Base-by-base conservation (phyloP, 2,888 invertebrate species). In the Therioaphis trifolii region DNA sequence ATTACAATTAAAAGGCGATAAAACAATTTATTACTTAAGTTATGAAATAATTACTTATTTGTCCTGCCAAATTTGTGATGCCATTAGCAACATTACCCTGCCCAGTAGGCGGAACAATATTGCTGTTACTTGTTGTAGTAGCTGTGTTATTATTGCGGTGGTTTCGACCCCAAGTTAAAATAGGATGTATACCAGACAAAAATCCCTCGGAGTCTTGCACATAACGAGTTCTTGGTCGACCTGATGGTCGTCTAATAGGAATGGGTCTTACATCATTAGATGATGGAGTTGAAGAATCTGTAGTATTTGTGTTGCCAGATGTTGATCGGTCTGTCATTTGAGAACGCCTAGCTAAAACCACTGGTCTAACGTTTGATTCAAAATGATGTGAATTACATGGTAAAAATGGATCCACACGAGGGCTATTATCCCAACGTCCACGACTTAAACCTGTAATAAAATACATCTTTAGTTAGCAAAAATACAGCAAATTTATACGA, bases 331-430 rank as follows among this genome's bases (percentile, higher is more conserved):
- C 63, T 46, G 46, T 74, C 29, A 76, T 58, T 63, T 76, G 52
- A 11, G 74, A 12, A 9, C 79, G 84, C 5, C 61, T 77, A 82
- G 82, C 14, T 74, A 77, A 49, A 85, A 85, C 52, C 86, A 85
- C 69, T 84, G 75, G 63, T 84, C 84, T 84, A 72, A 82, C 46
- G 71, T 89, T 0, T 90, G 90, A 76, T 69, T 85, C 85, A 61
- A 93, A 90, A 87, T 93, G 93, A 88, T 93, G 93, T 55, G 93
- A 93, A 87, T 92, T 93, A 87, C 94, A 94, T 1, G 93, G 93
- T 86, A 94, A 89, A 87, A 93, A 93, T 49, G 92, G 92, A 88
- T 93, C 93, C 85, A 92, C 92, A 82, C 90, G 72, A 63, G 80
- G 61, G 4, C 4, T 71, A 55, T 18, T 21, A 46, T 71, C 71